A percentile compares a stretch with the other conserved stretches of the same genome.
phyloP scores from a whole-genome alignment of 2,113 vertebrate genomes.

The Semnopithecus entellus region DNA sequence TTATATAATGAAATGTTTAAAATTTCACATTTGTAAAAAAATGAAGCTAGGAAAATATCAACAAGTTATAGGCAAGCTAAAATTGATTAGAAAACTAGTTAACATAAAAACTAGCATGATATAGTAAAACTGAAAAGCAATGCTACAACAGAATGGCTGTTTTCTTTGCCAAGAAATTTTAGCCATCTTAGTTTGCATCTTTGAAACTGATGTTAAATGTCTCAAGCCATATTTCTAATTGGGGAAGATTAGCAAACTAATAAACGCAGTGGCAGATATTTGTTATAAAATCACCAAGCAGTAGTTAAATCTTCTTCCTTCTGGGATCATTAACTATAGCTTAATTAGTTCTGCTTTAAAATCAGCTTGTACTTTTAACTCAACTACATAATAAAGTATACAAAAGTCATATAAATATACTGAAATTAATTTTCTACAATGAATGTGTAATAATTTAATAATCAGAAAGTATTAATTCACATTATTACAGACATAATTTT shows the following conservation, averaged over 20 bases:
- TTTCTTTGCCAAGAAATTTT: neutral
- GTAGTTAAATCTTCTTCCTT: slow-evolving; percentile 5
- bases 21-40: neutral
- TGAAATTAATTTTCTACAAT: neutral
- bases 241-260: neutral
- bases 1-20: neutral
- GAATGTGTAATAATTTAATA: neutral
- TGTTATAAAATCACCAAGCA: slow-evolving; percentile 10
- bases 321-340: neutral
- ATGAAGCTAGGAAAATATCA: neutral
- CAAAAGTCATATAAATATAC: neutral
- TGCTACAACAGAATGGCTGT: neutral
- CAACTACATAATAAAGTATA: neutral
- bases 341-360: slow-evolving; percentile 11
- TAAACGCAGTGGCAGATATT: neutral
- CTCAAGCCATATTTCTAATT: neutral
- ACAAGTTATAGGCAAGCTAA: neutral
- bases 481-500: neutral
- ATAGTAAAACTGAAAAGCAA: neutral
- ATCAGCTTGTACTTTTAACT: neutral
- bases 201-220: neutral
- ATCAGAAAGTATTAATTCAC: neutral
- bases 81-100: neutral
- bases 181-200: neutral
- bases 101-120: neutral